phyloP scores from a whole-genome alignment of 2,888 invertebrate genomes.

The Rhimphoctona megacephalus region DNA sequence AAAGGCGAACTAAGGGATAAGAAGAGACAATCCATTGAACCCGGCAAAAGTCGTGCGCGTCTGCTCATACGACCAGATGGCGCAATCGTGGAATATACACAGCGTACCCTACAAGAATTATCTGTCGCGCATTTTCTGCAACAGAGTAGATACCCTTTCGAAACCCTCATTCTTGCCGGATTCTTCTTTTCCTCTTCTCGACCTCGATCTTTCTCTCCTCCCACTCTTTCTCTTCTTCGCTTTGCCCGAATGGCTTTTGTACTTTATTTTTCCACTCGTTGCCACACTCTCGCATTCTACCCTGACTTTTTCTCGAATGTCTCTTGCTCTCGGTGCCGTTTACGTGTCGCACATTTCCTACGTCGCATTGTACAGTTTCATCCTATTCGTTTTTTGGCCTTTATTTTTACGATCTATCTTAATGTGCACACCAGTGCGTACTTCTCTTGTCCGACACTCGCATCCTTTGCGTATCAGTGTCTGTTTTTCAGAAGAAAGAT shows the following conservation, averaged over 20 bases:
- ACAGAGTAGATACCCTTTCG: conserved; percentile 23
- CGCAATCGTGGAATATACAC: conserved; percentile 49
- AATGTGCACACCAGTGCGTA: conserved; percentile 33
- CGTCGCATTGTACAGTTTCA: conserved; percentile 5
- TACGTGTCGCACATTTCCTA: conserved; percentile 32
- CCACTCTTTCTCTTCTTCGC: conserved; percentile 13
- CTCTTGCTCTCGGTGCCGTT: conserved; percentile 17
- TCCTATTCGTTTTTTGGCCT: neutral
- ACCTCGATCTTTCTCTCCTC: conserved; percentile 8
- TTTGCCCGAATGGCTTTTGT: conserved; percentile 33
- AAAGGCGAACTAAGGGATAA: conserved; percentile 49
- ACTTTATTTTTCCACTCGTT: conserved; percentile 40
- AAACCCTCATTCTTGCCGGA: conserved; percentile 14
- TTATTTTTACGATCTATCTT: conserved; percentile 44
- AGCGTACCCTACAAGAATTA: conserved; percentile 18
- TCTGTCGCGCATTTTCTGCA: conserved; percentile 37
- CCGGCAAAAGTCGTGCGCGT: conserved; percentile 24
- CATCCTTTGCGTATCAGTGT: neutral
- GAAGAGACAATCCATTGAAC: conserved; percentile 52
- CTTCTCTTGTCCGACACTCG: conserved; percentile 52
- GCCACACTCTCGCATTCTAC: conserved; percentile 18
- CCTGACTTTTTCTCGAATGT: conserved; percentile 32
- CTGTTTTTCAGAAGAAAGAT: neutral
- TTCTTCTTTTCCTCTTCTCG: neutral
- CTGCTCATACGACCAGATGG: conserved; percentile 16